Base-by-base conservation (phyloP, 2,888 invertebrate species). In the Drymonia ruficornis region DNA sequence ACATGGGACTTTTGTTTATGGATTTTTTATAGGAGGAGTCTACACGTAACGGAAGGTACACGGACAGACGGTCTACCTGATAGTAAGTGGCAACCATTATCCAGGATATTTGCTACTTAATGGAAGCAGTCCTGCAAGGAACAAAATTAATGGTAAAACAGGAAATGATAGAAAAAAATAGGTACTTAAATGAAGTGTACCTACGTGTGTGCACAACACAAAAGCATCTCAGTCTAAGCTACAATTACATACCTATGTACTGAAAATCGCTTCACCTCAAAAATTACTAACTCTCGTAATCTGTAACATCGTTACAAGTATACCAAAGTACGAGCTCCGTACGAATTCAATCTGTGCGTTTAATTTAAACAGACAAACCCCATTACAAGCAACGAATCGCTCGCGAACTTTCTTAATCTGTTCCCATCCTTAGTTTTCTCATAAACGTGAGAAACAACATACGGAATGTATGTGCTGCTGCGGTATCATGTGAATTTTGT, bases 351-450 rank as follows among this genome's bases (percentile, higher is more conserved):
- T 74, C 72, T 65, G 67, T 72, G 76, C 65, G 67, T 80, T 83
- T 81, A 83, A 86, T 85, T 83, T 78, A 82, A 81, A 78, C 81
- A 82, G 78, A 80, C 80, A 75, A 85, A 86, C 76, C 81, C 81
- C 80, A 80, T 86, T 84, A 83, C 79, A 61, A 72, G 66, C 68
- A 73, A 69, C 69, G 76, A 80, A 82, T 82, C 76, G 68, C 67
- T 67, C 64, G 55, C 65, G 71, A 87, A 87, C 78, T 86, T 87
- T 75, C 74, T 74, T 84, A 87, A 89, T 89, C 83, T 81, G 74
- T 78, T 84, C 69, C 76, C 70, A 84, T 85, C 83, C 85, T 84
- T 84, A 85, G 83, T 86, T 85, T 84, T 75, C 83, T 80, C 80
- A 82, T 84, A 83, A 83, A 86, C 75, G 80, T 80, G 77, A 76